These are phyloP conservation scores for Isichthys henryi DNA, from an alignment of 2,113 vertebrate species.

Conservation along the genomic window DNA sequence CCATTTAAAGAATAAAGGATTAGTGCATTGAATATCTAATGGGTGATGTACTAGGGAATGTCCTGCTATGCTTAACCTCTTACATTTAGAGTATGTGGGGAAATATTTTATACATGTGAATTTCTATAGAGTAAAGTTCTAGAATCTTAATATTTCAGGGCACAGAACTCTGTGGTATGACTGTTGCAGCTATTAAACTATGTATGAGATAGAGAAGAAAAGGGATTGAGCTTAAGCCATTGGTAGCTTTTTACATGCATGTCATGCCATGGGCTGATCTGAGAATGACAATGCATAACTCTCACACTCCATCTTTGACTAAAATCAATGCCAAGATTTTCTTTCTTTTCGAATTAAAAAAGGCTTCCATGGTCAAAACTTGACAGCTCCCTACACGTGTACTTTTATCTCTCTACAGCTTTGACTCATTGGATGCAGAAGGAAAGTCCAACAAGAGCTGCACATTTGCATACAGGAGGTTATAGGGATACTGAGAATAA, in stretches of 20 bases:
- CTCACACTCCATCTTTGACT: neutral
- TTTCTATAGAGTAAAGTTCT: neutral
- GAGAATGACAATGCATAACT: neutral
- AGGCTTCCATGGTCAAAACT: neutral
- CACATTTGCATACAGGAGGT: neutral
- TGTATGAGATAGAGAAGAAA: neutral
- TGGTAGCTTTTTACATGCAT: neutral
- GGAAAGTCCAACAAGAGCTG: neutral
- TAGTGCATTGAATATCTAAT: neutral
- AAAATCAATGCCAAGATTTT: neutral
- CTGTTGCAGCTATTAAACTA: conserved; percentile 1
- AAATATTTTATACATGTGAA: neutral
- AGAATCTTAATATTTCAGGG: neutral
- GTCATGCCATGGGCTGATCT: neutral
- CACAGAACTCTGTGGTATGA: neutral
- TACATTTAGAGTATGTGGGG: neutral
- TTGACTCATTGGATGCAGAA: neutral
- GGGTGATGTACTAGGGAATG: neutral
- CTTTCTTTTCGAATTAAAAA: neutral
- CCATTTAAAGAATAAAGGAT: neutral
- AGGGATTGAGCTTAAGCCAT: neutral
- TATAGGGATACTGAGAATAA: neutral
- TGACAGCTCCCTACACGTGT: neutral
- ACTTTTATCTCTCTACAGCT: neutral
- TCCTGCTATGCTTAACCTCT: neutral